Percentiles rank a stretch among this genome's conserved stretches.
Conservation (phyloP, 2,113 vertebrate genomes). For the Octodon degus region DNA sequence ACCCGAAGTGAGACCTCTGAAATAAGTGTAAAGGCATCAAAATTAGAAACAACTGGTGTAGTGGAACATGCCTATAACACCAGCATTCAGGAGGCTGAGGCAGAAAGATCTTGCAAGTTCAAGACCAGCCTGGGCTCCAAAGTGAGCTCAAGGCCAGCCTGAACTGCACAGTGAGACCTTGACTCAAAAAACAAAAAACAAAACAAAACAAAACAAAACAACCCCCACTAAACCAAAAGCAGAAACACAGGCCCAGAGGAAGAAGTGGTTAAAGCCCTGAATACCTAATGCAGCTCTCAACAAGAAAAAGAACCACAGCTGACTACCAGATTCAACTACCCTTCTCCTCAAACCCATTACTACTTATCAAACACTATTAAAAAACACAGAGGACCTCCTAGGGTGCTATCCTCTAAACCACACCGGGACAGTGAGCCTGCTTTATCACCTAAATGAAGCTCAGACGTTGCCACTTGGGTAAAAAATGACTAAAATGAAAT, state of each 20-base stretch:
- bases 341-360: not conserved
- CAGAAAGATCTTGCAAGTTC: no score
- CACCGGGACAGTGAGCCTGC: not conserved
- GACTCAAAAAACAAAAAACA: no score
- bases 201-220: no score
- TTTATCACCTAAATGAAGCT: constrained; percentile 2
- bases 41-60: not conserved
- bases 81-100: no score
- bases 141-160: no score
- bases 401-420: not conserved
- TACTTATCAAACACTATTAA: not conserved
- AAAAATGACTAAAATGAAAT: not conserved
- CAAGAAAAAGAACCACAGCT: not conserved
- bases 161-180: no score
- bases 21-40: not conserved
- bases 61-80: no score
- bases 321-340: not conserved
- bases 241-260: not conserved
- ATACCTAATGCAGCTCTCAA: not conserved
- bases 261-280: not conserved
- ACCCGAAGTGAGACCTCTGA: not conserved
- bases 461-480: not conserved
- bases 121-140: no score
- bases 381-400: not conserved
- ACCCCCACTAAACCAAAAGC: no score